Conservation (phyloP, 2,888 invertebrate species). For the Galerucella calmariensis region DNA sequence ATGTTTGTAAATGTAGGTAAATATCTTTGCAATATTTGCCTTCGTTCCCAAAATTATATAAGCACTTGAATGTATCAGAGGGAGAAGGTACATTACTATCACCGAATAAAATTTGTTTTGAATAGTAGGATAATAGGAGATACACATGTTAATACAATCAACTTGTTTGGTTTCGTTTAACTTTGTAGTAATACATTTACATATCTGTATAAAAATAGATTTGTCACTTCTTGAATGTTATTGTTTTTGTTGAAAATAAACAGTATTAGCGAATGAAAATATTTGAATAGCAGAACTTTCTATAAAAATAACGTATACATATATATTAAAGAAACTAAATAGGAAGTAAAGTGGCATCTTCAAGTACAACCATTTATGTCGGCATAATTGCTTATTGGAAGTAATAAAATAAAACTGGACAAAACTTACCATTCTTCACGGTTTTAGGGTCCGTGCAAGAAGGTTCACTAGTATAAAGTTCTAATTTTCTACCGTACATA, state of each 20-base stretch:
- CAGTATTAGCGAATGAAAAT: background rate
- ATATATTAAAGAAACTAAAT: constrained; percentile 2
- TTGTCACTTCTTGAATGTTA: background rate
- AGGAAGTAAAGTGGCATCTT: constrained; percentile 11
- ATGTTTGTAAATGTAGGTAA: too few species aligned
- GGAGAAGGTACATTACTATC: background rate
- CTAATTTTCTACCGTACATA: constrained; percentile 82
- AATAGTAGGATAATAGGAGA: background rate
- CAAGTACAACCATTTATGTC: constrained; percentile 10
- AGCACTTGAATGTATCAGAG: background rate
- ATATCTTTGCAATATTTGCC: background rate
- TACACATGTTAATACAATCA: background rate
- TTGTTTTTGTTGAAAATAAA: background rate
- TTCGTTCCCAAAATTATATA: background rate
- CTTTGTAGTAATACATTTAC: background rate
- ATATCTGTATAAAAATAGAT: constrained; percentile 1
- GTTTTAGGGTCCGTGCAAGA: constrained; percentile 77
- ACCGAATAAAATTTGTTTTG: background rate
- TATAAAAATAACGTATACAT: background rate
- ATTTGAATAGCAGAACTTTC: background rate
- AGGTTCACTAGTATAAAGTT: constrained; percentile 77
- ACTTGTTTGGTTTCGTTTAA: background rate
- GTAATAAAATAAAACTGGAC: constrained; percentile 26
- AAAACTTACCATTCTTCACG: constrained; percentile 79
- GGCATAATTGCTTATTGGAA: constrained; percentile 24